Percentiles rank a stretch among this genome's conserved stretches.
phyloP scores from a whole-genome alignment of 23 tunicate species.

The Ciona savignyi region DNA sequence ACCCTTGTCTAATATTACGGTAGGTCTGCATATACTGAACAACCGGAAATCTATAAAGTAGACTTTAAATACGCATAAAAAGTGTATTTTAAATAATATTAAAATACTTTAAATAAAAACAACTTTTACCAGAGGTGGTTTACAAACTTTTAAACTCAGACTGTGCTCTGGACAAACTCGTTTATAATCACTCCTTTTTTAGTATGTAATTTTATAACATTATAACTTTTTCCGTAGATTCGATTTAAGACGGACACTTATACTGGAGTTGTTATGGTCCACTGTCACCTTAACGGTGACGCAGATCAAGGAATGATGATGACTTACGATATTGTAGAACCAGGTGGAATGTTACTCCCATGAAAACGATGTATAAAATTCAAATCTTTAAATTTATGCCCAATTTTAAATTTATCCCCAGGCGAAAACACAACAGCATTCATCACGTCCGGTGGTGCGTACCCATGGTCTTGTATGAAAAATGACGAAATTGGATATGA shows the following conservation, averaged over 20 bases:
- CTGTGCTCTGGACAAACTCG: background rate
- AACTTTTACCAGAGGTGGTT: background rate
- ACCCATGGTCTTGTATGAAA: slow-evolving; percentile 26
- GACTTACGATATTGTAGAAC: background rate
- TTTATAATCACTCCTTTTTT: too few species aligned
- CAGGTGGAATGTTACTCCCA: background rate
- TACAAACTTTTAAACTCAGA: background rate
- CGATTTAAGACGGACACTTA: background rate
- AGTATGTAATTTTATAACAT: too few species aligned
- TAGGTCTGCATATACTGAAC: too few species aligned
- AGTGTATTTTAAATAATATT: too few species aligned
- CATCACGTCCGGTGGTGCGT: slow-evolving; percentile 29
- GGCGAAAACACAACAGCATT: slow-evolving; percentile 25
- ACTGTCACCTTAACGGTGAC: background rate
- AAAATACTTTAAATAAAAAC: too few species aligned
- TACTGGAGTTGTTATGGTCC: background rate
- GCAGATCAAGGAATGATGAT: background rate
- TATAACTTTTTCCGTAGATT: background rate
- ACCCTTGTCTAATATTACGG: slow-evolving; percentile 34
- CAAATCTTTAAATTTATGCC: background rate
- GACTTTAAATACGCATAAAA: too few species aligned
- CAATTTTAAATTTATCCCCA: background rate
- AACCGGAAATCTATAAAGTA: too few species aligned
- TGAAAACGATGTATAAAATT: background rate
- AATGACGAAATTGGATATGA: slow-evolving; percentile 9